phyloP scores from a whole-genome alignment of 2,888 invertebrate genomes.

The Germaria angustata region DNA sequence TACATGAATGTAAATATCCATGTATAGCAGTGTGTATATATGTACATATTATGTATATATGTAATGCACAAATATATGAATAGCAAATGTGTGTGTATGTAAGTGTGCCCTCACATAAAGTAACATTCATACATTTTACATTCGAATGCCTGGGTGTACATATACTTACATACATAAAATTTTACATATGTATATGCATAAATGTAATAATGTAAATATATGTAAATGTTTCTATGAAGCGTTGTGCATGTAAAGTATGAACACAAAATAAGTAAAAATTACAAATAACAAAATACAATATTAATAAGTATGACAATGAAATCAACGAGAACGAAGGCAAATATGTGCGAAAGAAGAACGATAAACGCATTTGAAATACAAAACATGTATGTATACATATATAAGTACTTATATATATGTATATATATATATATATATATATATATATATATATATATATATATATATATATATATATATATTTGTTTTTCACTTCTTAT shows the following conservation, averaged over 20 bases:
- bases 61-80: background rate
- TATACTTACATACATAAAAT: too few relatives aligned
- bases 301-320: slow-evolving; percentile 59
- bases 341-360: slow-evolving; percentile 45
- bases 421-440: background rate
- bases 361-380: background rate
- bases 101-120: background rate
- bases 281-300: background rate
- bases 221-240: background rate
- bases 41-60: background rate
- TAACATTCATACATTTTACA: slow-evolving; percentile 4
- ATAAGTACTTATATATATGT: background rate
- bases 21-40: background rate
- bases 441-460: background rate
- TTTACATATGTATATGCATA: background rate
- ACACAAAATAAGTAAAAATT: slow-evolving; percentile 23
- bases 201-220: too few relatives aligned
- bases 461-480: background rate
- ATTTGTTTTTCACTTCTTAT: slow-evolving; percentile 11
- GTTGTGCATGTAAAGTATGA: slow-evolving; percentile 16
- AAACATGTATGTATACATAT: background rate
- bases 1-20: background rate
- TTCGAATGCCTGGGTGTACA: background rate
- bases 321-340: slow-evolving; percentile 58
- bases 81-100: background rate